Base-by-base conservation (phyloP, 2,888 invertebrate genomes). In the Tenodera sinensis region DNA sequence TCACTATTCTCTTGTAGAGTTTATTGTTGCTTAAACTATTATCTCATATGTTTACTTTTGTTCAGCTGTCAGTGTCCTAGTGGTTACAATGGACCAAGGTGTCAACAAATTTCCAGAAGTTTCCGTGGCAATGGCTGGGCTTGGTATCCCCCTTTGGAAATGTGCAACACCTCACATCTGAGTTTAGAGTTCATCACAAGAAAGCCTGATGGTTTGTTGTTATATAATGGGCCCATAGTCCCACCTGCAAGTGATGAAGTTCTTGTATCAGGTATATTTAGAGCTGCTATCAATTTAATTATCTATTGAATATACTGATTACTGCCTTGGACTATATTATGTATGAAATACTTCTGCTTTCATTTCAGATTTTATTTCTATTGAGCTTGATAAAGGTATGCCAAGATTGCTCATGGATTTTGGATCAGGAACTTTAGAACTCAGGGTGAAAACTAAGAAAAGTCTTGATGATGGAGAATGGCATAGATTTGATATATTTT, bases 221-320 rank as follows among this genome's bases (percentile, higher is more conserved):
- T 95, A 89, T 95, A 95, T 92, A 95, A 95, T 92, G 95, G 95
- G 86, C 95, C 95, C 15, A 93, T 94, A 89, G 93, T 93, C 7
- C 93, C 93, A 81, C 94, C 94, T 28, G 93, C 93, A 90, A 91
- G 92, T 85, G 93, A 93, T 88, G 93, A 93, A 91, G 91, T 92
- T 42, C 91, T 93, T 28, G 90, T 92, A 25, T 92, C 92, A 81
- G 92, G 92, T 91, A 87, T 20, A 20, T 71, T 9, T 71, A 6
- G 4, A 71, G 20, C 27, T 8, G 25, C 28, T 86, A 28, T 30
- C 34, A 14, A 47, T n/a, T 47, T 89, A 90, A 89, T 1, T 42
- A 25, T 3, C 15, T 71, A 25, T 20, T 54, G 3, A 71, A 6
- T n/a, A n/a, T 25, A 71, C 20, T 71, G 20, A 20, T 20, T 20